Conservation (phyloP, 2,797 vertebrate genomes). For the Thaleichthys pacificus region DNA sequence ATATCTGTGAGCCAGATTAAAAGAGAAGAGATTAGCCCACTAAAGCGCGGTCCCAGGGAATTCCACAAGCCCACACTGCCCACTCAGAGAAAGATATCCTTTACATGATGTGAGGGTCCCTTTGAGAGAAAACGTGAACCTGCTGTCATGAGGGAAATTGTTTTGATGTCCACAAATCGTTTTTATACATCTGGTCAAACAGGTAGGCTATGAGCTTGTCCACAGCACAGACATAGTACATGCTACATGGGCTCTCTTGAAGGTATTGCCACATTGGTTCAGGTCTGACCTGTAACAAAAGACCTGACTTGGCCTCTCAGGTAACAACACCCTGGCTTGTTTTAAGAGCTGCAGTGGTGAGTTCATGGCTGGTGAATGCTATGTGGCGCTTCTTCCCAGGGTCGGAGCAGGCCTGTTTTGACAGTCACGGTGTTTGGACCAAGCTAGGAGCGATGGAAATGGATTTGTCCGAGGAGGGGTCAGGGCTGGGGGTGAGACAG, state of each 20-base stretch:
- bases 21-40: slow-evolving; percentile 60
- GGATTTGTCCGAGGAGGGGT: slow-evolving; percentile 33
- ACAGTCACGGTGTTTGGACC: slow-evolving; percentile 36
- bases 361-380: slow-evolving; percentile 21
- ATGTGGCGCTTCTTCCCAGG: slow-evolving; percentile 2
- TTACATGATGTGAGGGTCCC: slow-evolving; percentile 9
- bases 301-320: not conserved
- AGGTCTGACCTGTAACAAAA: not conserved
- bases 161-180: not conserved
- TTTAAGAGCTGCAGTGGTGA: not conserved
- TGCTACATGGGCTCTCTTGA: not conserved
- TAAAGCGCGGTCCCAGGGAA: slow-evolving; percentile 36
- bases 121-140: not conserved
- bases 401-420: slow-evolving; percentile 43
- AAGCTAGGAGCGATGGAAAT: slow-evolving; percentile 34
- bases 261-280: not conserved
- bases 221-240: not conserved
- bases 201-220: not conserved
- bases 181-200: not conserved
- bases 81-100: slow-evolving; percentile 9
- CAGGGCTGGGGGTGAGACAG: slow-evolving; percentile 32
- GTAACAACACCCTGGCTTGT: not conserved
- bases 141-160: not conserved
- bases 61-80: slow-evolving; percentile 36
- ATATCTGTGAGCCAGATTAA: slow-evolving; percentile 69